phyloP scores from a whole-genome alignment of 2,113 vertebrate species.

The Ceratotherium simum region DNA sequence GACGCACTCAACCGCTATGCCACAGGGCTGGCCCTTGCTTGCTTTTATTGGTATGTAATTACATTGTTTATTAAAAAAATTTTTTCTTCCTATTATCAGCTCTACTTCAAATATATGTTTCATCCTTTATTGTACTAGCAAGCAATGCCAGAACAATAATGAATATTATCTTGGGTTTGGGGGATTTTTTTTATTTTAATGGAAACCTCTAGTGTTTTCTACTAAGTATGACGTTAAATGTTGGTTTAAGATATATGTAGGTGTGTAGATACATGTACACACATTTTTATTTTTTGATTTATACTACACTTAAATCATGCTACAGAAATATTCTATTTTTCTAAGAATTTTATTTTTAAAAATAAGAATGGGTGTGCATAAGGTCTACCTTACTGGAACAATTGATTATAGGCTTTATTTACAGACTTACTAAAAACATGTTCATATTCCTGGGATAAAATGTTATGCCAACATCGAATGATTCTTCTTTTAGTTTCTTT shows the following conservation, averaged over 20 bases:
- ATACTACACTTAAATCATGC: neutral
- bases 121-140: neutral
- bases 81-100: neutral
- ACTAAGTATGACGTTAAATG: neutral
- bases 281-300: neutral
- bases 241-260: neutral
- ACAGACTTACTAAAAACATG: neutral
- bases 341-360: conserved; percentile 23
- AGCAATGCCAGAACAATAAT: conserved; percentile 21
- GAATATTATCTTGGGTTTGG: neutral
- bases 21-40: neutral
- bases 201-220: neutral
- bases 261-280: neutral
- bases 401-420: neutral
- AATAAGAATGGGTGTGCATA: neutral
- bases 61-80: neutral
- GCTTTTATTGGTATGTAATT: neutral
- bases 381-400: neutral
- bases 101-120: neutral
- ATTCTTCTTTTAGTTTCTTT: neutral
- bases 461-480: neutral
- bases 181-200: neutral
- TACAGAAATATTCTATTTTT: neutral
- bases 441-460: neutral
- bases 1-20: no score